A percentile compares a stretch with the other conserved stretches of the same genome.
These are phyloP conservation scores for Leptopilina clavipes DNA, from an alignment of 1,140 invertebrate genomes.

Conservation along the genomic window DNA sequence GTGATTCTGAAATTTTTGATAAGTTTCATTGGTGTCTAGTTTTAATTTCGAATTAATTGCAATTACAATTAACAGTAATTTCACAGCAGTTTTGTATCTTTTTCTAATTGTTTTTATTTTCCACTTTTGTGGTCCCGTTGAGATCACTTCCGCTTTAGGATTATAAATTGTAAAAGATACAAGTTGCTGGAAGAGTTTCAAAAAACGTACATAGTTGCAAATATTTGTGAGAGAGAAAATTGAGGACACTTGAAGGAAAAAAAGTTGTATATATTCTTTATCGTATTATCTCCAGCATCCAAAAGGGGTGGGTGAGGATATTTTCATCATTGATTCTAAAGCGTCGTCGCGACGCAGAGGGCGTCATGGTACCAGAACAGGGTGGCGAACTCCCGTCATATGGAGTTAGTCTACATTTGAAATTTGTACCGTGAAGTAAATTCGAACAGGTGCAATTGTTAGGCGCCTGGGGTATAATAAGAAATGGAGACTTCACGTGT, in stretches of 20 bases:
- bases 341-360: constrained; percentile 47
- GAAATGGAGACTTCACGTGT: constrained; percentile 66
- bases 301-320: neutral
- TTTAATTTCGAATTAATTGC: too few relatives aligned
- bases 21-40: too few relatives aligned
- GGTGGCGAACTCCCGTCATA: constrained; percentile 43
- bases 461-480: constrained; percentile 51
- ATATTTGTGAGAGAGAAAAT: neutral
- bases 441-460: constrained; percentile 45
- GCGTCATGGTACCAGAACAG: constrained; percentile 53
- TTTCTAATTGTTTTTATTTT: too few relatives aligned
- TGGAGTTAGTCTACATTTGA: constrained; percentile 36
- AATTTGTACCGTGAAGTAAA: constrained; percentile 15
- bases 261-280: neutral
- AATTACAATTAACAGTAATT: too few relatives aligned
- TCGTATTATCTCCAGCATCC: neutral
- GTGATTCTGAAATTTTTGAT: too few relatives aligned
- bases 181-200: neutral
- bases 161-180: neutral
- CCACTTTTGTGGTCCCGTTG: neutral
- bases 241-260: neutral
- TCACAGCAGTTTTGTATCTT: too few relatives aligned
- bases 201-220: neutral
- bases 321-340: constrained; percentile 10
- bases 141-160: too few relatives aligned